phyloP scores from a whole-genome alignment of 2,797 vertebrate genomes.

The Myotis pilosus region DNA sequence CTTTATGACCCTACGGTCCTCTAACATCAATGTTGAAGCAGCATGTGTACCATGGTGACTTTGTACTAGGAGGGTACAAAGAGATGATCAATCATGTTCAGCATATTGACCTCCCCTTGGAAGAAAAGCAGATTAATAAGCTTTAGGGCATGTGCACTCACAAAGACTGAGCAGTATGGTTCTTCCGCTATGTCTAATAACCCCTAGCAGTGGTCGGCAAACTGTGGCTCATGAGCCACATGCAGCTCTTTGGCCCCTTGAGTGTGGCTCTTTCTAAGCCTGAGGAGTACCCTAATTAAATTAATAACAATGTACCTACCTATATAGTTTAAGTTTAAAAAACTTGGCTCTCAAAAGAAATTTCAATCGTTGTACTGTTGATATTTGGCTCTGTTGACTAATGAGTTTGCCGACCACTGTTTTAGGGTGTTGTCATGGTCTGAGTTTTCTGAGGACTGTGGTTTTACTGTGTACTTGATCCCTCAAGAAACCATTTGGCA shows the following conservation, averaged over 20 bases:
- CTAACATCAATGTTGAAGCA: not conserved
- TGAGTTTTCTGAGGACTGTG: constrained; percentile 7
- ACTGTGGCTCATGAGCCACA: no score
- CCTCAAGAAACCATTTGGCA: not conserved
- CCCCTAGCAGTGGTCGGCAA: not conserved
- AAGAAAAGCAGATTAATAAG: not conserved
- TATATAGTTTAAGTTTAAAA: no score
- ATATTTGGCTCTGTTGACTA: no score
- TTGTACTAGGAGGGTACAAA: not conserved
- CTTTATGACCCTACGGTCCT: not conserved
- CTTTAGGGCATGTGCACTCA: constrained; percentile 1
- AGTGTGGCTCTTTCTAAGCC: no score
- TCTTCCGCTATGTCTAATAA: not conserved
- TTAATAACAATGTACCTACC: no score
- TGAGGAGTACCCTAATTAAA: no score
- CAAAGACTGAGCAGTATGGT: not conserved
- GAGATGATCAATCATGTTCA: not conserved
- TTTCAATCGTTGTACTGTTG: no score
- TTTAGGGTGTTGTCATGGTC: not conserved
- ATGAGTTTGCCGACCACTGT: not conserved
- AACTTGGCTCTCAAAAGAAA: no score
- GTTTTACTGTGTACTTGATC: not conserved
- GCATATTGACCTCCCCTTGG: not conserved
- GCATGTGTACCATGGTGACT: not conserved
- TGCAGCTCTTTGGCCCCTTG: no score